Evolutionary conservation across 2,113 vertebrate species (phyloP).

Genomic region (Lonchura striata): DNA sequence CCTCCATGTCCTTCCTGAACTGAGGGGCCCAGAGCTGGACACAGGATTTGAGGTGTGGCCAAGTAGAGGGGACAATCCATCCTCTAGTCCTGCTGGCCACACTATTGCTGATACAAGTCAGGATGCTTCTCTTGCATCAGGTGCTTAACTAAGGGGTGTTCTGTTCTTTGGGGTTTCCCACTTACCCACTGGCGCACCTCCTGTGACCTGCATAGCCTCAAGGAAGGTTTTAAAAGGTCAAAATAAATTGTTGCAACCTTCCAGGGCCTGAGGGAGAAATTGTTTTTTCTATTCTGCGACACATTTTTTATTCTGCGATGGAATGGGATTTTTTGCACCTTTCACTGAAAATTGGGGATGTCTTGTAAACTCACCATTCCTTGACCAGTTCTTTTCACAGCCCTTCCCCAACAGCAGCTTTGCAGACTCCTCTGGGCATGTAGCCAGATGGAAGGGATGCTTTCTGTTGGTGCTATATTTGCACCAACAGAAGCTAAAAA

Average conservation of each 20-base stretch:
- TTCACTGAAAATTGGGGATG: background rate
- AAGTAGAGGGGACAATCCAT: background rate
- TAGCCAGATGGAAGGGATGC: background rate
- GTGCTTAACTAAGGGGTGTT: background rate
- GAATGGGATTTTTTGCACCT: background rate
- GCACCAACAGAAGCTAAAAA: slow-evolving; percentile 24
- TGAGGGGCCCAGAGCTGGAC: background rate
- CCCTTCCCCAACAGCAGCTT: background rate
- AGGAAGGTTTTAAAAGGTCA: background rate
- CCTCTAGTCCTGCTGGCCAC: background rate
- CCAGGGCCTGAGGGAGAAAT: accelerated
- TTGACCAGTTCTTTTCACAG: accelerated
- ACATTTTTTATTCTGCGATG: background rate
- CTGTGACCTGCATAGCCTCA: background rate
- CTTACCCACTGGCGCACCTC: background rate
- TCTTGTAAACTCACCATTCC: background rate
- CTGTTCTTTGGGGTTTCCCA: background rate
- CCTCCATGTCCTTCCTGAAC: background rate
- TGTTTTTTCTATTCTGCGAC: background rate
- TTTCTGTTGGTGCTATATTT: slow-evolving; percentile 32
- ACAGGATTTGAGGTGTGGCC: background rate
- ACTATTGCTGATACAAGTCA: background rate
- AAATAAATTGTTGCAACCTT: background rate
- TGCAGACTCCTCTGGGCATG: background rate
- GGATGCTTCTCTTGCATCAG: background rate